Percentiles rank a stretch among this genome's conserved stretches.
phyloP scores from a whole-genome alignment of 2,888 invertebrate species.

The Hoplodrina blanda region DNA sequence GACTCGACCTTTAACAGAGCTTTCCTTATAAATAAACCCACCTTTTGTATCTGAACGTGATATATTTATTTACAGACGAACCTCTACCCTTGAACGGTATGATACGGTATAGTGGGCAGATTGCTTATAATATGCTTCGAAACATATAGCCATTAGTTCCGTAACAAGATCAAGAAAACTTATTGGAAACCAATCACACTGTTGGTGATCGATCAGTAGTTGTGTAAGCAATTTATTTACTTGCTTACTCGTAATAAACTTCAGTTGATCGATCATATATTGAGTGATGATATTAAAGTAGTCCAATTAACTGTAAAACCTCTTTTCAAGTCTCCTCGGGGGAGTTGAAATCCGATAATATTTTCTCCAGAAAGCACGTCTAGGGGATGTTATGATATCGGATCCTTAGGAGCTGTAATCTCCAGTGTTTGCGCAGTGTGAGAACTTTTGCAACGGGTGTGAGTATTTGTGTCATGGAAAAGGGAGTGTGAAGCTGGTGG shows the following conservation, averaged over 20 bases:
- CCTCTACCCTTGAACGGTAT: conserved; percentile 9
- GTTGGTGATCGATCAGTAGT: conserved; percentile 39
- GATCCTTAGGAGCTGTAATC: conserved; percentile 48
- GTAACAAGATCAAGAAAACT: conserved; percentile 32
- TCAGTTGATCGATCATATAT: conserved; percentile 49
- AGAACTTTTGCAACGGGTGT: conserved; percentile 34
- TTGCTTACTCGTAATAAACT: conserved; percentile 2
- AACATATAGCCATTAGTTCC: conserved; percentile 3
- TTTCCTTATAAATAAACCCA: conserved; percentile 38
- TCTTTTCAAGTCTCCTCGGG: conserved; percentile 43
- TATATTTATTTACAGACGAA: conserved; percentile 34
- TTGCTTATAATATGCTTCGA: not conserved
- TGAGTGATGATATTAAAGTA: conserved; percentile 48
- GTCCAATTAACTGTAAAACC: conserved; percentile 58
- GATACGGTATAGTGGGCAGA: no score
- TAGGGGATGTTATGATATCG: conserved; percentile 53
- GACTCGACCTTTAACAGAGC: conserved; percentile 29
- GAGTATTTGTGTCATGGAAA: conserved; percentile 25
- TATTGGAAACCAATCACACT: conserved; percentile 31
- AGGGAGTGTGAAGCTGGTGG: not conserved
- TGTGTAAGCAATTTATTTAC: conserved; percentile 21
- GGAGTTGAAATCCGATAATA: conserved; percentile 61
- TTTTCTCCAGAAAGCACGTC: conserved; percentile 43
- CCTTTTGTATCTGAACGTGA: conserved; percentile 28
- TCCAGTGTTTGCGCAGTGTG: conserved; percentile 40